Evolutionary conservation across 2,888 invertebrate genomes (phyloP), one percentile per base, ranked within the genome.

Genomic region (Eilema depressum): DNA sequence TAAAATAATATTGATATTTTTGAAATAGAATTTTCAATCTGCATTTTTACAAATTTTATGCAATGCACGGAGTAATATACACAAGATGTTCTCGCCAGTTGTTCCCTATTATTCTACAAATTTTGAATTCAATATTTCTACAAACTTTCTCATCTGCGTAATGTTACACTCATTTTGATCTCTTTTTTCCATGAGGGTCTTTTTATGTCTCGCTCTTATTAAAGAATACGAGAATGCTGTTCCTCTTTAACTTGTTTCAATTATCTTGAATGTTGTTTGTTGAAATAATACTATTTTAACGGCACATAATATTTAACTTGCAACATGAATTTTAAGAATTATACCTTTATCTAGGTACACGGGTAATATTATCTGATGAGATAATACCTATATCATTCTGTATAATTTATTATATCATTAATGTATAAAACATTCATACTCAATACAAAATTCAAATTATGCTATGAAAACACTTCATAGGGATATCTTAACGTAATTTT

Each of bases 201-300:
- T 72, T 70, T 74, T 69, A 69, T 64, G 66, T 28, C 41, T 11
- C 47, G 67, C 62, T 72, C 70, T 73, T 76, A 74, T 67, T 68
- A 74, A 70, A 75, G 59, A 71, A 73, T 63, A 75, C 68, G 33
- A 77, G 66, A 37, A 41, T 47, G 41, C 26, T 37, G 14, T 67
- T 73, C 73, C 67, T 72, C 37, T 53, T 25, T 63, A 63, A 59
- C 62, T 66, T 69, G 62, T 77, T 82, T 70, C 73, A 77, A 73
- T 80, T 77, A 77, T 63, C 41, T 25, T 23, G 59, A 3, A 30
- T 33, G 20, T 69, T 62, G 4, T 33, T 63, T 56, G 23, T 30
- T 47, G 7, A 47, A 47, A 20, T 47, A 47, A 7, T 20, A 47
- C 20, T 20, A 20, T 47, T 20, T 47, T 20, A 20, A 20, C 14